phyloP scores from a whole-genome alignment of 2,888 invertebrate genomes.

The Drosophila imparisetae region DNA sequence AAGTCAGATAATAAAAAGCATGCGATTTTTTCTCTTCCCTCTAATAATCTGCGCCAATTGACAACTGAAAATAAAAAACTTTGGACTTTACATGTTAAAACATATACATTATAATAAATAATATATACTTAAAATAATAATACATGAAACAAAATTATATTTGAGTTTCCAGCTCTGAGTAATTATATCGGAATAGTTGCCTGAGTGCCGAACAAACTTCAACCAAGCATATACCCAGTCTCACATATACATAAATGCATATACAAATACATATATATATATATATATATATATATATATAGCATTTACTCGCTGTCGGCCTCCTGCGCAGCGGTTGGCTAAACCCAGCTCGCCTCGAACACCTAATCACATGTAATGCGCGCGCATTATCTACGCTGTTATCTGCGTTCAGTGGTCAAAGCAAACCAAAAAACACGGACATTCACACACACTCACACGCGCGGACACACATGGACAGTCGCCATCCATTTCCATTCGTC shows the following conservation, averaged over 20 bases:
- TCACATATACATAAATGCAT: conserved; percentile 7
- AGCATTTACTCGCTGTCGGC: conserved; percentile 47
- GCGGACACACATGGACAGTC: conserved; percentile 27
- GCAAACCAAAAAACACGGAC: conserved; percentile 41
- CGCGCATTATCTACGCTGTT: conserved; percentile 85
- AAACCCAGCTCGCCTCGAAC: conserved; percentile 78
- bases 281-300: conserved; percentile 17
- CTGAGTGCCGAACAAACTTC: conserved; percentile 31
- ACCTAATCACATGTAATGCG: conserved; percentile 85
- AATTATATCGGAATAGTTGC: conserved; percentile 29
- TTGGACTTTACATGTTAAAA: neutral
- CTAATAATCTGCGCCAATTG: conserved; percentile 76
- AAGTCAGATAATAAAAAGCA: conserved; percentile 46
- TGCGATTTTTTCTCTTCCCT: conserved; percentile 11
- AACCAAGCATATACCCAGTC: conserved; percentile 19
- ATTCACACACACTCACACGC: conserved; percentile 35
- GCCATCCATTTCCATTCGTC: conserved; percentile 71
- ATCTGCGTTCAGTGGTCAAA: conserved; percentile 67
- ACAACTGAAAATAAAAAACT: neutral
- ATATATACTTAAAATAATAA: neutral
- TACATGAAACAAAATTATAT: conserved; percentile 4
- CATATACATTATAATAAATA: neutral
- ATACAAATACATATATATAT: conserved; percentile 20
- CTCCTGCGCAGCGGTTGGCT: conserved; percentile 81
- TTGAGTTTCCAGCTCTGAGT: conserved; percentile 1